These are phyloP conservation scores for Dysidea cf. avara DNA, from an alignment of 37 sponge, comb jelly and placozoan species.

Conservation along the genomic window DNA sequence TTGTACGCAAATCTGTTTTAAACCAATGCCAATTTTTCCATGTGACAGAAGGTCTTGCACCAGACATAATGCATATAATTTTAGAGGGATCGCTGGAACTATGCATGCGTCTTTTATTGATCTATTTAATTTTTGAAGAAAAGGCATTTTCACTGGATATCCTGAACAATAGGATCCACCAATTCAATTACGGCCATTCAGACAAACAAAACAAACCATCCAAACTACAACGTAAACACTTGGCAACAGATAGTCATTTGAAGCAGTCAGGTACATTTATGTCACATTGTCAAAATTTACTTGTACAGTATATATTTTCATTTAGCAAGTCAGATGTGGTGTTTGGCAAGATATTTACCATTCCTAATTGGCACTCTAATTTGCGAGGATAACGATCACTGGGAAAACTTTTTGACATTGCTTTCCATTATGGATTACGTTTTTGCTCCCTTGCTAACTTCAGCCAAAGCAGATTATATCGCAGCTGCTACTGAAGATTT, in stretches of 20 bases:
- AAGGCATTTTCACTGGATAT: slow-evolving; percentile 21
- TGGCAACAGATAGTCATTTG: not conserved
- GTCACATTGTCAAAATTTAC: too few species aligned
- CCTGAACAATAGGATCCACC: slow-evolving; percentile 27
- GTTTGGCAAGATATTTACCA: slow-evolving; percentile 48
- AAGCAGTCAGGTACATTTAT: slow-evolving; percentile 30
- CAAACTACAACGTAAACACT: not conserved
- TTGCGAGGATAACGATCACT: slow-evolving; percentile 35
- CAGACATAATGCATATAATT: slow-evolving; percentile 23
- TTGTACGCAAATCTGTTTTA: not conserved
- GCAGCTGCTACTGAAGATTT: slow-evolving; percentile 14
- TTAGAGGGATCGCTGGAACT: slow-evolving; percentile 24
- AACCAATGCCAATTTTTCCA: not conserved
- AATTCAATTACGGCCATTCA: slow-evolving; percentile 26
- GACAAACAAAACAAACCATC: slow-evolving; percentile 35
- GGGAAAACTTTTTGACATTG: slow-evolving; percentile 48
- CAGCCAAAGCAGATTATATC: slow-evolving; percentile 14
- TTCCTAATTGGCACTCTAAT: slow-evolving; percentile 48
- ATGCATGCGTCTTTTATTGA: slow-evolving; percentile 10
- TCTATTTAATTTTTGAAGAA: not conserved
- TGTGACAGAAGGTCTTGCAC: slow-evolving; percentile 15
- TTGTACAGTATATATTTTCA: not conserved
- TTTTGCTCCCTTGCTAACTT: slow-evolving; percentile 30
- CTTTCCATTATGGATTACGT: slow-evolving; percentile 41
- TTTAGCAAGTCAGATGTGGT: slow-evolving; percentile 58